Evolutionary conservation across 2,888 invertebrate genomes (phyloP).

Genomic region (Hedya salicella): DNA sequence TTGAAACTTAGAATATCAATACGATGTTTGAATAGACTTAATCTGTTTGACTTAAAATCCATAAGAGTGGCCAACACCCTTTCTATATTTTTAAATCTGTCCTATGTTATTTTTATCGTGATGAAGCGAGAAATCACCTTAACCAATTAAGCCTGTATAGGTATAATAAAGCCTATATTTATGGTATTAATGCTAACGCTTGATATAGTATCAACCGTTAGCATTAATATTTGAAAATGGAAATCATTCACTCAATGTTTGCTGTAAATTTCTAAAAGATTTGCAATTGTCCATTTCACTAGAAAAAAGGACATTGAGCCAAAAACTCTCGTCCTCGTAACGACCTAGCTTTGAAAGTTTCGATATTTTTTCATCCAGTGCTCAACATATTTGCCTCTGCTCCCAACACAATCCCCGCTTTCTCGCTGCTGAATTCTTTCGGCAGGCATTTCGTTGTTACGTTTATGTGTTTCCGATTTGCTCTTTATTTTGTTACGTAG

Average conservation of each 20-base stretch:
- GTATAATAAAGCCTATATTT: too few species aligned
- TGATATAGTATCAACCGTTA: too few species aligned
- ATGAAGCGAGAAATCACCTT: too few species aligned
- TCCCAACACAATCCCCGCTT: slow-evolving; percentile 12
- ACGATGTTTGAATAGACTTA: slow-evolving; percentile 18
- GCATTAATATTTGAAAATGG: too few species aligned
- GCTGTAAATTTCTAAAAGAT: slow-evolving; percentile 5
- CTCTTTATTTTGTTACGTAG: slow-evolving; percentile 40
- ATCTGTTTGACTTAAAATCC: neutral
- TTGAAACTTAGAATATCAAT: slow-evolving; percentile 21
- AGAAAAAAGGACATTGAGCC: slow-evolving; percentile 8
- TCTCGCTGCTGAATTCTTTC: slow-evolving; percentile 34
- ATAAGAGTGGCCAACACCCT: neutral
- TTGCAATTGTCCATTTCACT: slow-evolving; percentile 4
- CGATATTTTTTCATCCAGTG: slow-evolving; percentile 27
- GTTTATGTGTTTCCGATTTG: slow-evolving; percentile 43
- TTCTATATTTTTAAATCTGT: neutral
- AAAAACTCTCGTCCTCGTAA: slow-evolving; percentile 10
- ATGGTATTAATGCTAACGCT: too few species aligned
- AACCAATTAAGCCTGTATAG: too few species aligned
- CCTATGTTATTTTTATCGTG: neutral
- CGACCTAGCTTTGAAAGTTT: slow-evolving; percentile 30
- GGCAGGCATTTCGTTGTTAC: slow-evolving; percentile 29
- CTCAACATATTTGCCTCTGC: slow-evolving; percentile 27
- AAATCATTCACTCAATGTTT: neutral